These are phyloP conservation scores for Venturia canescens DNA, from an alignment of 1,140 invertebrate genomes.

Conservation along the genomic window DNA sequence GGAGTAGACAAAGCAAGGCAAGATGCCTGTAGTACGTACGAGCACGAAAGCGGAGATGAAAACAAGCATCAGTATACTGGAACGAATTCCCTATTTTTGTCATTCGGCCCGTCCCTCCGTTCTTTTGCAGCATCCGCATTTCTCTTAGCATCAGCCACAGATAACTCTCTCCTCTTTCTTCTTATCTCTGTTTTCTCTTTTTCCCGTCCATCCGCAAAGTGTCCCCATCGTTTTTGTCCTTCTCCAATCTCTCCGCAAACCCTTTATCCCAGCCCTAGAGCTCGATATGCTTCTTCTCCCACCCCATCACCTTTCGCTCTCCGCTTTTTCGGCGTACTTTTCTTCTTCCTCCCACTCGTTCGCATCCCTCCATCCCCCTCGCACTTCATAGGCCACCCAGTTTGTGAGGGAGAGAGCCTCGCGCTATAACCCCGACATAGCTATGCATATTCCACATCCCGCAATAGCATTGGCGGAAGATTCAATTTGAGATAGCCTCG, in stretches of 20 bases:
- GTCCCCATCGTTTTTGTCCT: slow-evolving; percentile 19
- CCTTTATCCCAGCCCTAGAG: background rate
- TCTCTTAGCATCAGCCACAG: background rate
- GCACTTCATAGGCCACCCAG: slow-evolving; percentile 1
- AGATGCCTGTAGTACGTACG: background rate
- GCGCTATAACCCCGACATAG: slow-evolving; percentile 11
- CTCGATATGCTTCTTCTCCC: background rate
- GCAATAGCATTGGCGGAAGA: slow-evolving; percentile 59
- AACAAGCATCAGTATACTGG: background rate
- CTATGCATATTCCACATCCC: slow-evolving; percentile 32
- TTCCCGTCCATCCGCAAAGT: slow-evolving; percentile 10
- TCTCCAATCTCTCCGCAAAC: slow-evolving; percentile 5
- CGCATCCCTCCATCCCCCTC: slow-evolving; percentile 22
- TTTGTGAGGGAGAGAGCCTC: background rate
- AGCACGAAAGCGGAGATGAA: background rate
- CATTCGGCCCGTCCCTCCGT: background rate
- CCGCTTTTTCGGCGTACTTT: background rate
- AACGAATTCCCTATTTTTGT: background rate
- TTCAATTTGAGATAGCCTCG: slow-evolving; percentile 70
- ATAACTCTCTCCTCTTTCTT: background rate
- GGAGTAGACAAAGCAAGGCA: background rate
- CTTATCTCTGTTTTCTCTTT: background rate
- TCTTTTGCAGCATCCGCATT: background rate
- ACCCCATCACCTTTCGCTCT: background rate
- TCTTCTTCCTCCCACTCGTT: slow-evolving; percentile 10